Evolutionary conservation across 2,113 vertebrate genomes (phyloP).

Genomic region (Pluvialis apricaria): DNA sequence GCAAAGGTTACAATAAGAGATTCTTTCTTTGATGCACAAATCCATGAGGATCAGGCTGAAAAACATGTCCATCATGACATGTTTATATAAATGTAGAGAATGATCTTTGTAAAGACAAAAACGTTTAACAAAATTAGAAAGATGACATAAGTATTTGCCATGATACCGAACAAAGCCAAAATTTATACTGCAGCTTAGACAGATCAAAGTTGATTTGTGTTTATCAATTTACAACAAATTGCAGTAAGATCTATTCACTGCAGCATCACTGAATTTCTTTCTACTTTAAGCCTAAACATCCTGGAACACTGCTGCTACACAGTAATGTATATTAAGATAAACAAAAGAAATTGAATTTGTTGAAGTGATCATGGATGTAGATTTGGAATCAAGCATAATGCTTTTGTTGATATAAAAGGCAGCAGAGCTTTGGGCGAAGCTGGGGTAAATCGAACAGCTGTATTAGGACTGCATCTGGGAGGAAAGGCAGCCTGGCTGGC

Average conservation of each 20-base stretch:
- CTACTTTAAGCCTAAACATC: neutral
- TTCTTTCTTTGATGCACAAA: neutral
- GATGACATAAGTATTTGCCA: neutral
- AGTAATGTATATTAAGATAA: neutral
- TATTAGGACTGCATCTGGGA: neutral
- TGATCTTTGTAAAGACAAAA: neutral
- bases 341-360: neutral
- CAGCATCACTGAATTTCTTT: neutral
- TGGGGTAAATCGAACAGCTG: neutral
- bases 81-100: neutral
- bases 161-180: neutral
- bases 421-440: neutral
- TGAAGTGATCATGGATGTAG: neutral
- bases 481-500: neutral
- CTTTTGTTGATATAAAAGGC: neutral
- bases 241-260: neutral
- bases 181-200: neutral
- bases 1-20: neutral
- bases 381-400: neutral
- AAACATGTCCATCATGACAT: neutral
- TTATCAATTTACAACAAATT: neutral
- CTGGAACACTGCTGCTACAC: neutral
- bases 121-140: neutral
- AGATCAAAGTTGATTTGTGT: neutral
- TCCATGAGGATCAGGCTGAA: neutral